A percentile compares a stretch with the other conserved stretches of the same genome.
Evolutionary conservation across 2,113 vertebrate species (phyloP).

Genomic region (Nothobranchius furzeri): DNA sequence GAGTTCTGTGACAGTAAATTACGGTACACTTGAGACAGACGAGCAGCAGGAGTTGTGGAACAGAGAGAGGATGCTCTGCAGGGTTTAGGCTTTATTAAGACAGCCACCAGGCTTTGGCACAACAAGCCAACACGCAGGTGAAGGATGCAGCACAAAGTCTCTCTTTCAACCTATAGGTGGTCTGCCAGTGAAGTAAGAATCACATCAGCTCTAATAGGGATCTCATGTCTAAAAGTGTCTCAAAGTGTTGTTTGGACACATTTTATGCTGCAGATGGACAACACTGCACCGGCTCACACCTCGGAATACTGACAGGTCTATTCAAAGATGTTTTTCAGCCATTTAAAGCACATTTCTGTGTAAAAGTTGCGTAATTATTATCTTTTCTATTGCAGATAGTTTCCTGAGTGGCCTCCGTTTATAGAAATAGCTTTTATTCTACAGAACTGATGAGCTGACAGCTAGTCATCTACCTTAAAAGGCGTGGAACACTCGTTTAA

Average conservation of each 20-base stretch:
- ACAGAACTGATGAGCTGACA: too few relatives aligned
- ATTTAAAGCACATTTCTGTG: too few relatives aligned
- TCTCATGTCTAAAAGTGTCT: constrained; percentile 54
- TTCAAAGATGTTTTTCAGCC: background rate
- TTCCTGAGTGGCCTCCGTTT: too few relatives aligned
- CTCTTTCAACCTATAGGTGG: constrained; percentile 59
- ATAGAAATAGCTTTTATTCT: too few relatives aligned
- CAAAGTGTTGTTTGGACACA: constrained; percentile 43
- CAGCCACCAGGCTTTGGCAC: constrained; percentile 58
- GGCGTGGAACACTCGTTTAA: too few relatives aligned
- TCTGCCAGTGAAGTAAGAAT: constrained; percentile 48
- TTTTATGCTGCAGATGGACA: constrained; percentile 21
- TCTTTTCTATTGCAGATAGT: too few relatives aligned
- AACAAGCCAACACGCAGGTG: constrained; percentile 65
- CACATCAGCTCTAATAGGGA: constrained; percentile 67
- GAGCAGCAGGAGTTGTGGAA: constrained; percentile 74
- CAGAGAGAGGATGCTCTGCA: constrained; percentile 70
- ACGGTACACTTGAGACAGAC: constrained; percentile 72
- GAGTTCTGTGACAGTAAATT: constrained; percentile 80
- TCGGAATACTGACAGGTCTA: background rate
- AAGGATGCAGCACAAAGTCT: constrained; percentile 55
- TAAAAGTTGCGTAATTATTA: too few relatives aligned
- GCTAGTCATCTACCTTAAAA: too few relatives aligned
- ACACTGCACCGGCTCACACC: background rate
- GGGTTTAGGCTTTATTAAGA: constrained; percentile 78